These are phyloP conservation scores for Microtus agrestis DNA, from an alignment of 2,797 vertebrate species.

Conservation along the genomic window DNA sequence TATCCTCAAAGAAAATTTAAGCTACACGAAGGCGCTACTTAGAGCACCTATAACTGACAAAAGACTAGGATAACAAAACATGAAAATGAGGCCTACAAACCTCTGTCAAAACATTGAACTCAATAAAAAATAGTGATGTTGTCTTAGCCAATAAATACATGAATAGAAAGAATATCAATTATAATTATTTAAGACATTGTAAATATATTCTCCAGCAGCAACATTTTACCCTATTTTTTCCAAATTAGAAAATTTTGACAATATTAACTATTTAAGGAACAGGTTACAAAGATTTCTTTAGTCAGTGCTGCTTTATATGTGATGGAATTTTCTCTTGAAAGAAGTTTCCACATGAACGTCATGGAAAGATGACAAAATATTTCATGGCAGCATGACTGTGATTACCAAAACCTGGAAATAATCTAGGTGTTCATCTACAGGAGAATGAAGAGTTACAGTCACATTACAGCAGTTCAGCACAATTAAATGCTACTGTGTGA, in stretches of 20 bases:
- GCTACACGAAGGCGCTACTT: neutral
- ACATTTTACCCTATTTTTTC: neutral
- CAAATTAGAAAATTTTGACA: slow-evolving; percentile 1
- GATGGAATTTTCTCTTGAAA: neutral
- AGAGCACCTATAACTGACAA: neutral
- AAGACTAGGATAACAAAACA: neutral
- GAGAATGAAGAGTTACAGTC: neutral
- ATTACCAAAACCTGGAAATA: slow-evolving; percentile 23
- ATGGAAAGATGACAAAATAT: neutral
- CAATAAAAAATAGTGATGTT: neutral
- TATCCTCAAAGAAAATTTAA: neutral
- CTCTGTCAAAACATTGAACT: neutral
- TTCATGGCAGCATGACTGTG: neutral
- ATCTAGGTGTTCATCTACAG: neutral
- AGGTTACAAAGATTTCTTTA: neutral
- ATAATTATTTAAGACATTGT: neutral
- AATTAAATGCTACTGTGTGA: neutral
- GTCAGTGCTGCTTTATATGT: neutral
- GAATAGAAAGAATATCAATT: neutral
- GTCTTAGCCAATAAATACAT: neutral
- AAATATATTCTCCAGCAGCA: neutral
- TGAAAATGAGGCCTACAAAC: neutral
- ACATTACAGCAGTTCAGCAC: neutral
- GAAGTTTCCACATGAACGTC: neutral
- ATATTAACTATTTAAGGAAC: neutral